Evolutionary conservation across 1,140 invertebrate species (phyloP).

Genomic region (Trichonephila inaurata): DNA sequence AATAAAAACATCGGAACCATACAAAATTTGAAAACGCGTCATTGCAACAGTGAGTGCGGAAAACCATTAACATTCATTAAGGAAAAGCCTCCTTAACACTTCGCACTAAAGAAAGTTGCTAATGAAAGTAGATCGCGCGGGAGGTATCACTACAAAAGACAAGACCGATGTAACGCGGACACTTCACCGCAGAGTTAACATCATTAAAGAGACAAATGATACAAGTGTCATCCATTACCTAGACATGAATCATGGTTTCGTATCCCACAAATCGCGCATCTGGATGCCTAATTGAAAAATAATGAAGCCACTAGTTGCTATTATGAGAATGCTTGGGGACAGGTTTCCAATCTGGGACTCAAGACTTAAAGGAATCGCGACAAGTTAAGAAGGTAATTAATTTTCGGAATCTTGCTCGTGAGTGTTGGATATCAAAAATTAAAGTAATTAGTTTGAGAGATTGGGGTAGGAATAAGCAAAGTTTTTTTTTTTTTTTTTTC

Average conservation of each 20-base stretch:
- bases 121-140: background rate
- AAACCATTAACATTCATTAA: background rate
- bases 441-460: too few relatives aligned
- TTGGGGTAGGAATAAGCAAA: too few relatives aligned
- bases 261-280: background rate
- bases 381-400: too few relatives aligned
- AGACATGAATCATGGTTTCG: slow-evolving; percentile 50
- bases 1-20: background rate
- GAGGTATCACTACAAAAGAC: background rate
- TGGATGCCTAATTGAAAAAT: slow-evolving; percentile 65
- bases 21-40: background rate
- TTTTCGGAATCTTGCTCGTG: too few relatives aligned
- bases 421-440: too few relatives aligned
- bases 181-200: slow-evolving; percentile 8
- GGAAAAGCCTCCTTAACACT: background rate
- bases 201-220: slow-evolving; percentile 66
- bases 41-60: background rate
- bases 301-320: slow-evolving; percentile 59
- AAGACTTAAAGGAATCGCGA: too few relatives aligned
- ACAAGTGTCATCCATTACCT: slow-evolving; percentile 50
- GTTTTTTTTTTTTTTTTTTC: too few relatives aligned
- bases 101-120: background rate
- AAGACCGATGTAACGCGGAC: background rate
- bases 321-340: too few relatives aligned
- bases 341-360: too few relatives aligned